Evolutionary conservation across 2,888 invertebrate species (phyloP).

Genomic region (Alentia gelatinosa): DNA sequence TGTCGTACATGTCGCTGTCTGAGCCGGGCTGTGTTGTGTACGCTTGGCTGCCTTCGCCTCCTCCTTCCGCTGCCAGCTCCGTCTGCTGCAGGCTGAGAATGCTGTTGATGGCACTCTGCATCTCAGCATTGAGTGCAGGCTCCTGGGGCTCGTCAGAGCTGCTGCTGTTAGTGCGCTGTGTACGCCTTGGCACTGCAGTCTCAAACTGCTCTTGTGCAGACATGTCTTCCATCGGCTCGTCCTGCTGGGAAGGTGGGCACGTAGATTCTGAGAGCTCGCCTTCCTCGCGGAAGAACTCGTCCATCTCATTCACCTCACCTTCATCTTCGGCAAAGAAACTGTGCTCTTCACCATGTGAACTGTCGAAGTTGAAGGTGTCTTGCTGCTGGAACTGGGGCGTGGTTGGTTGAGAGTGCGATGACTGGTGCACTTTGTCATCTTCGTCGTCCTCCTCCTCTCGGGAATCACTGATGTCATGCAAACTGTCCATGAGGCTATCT

Average conservation of each 20-base stretch:
- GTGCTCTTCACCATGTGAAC: no score
- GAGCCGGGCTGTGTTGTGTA: background rate
- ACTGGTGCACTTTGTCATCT: background rate
- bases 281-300: background rate
- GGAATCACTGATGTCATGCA: background rate
- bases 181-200: background rate
- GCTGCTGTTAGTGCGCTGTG: background rate
- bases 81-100: conserved; percentile 52
- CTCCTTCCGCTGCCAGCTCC: background rate
- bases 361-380: background rate
- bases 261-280: background rate
- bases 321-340: background rate
- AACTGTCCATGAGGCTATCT: conserved; percentile 19
- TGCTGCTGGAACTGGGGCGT: background rate
- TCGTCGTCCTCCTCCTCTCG: no score
- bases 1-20: background rate
- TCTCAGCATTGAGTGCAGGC: conserved; percentile 10
- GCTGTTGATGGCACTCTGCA: conserved; percentile 56
- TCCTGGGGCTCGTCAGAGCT: background rate
- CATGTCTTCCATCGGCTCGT: background rate
- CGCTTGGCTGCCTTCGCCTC: background rate
- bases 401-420: background rate
- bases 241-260: background rate
- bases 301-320: background rate
- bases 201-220: background rate